phyloP scores from a whole-genome alignment of 2,888 invertebrate species.

The Latheticus oryzae region DNA sequence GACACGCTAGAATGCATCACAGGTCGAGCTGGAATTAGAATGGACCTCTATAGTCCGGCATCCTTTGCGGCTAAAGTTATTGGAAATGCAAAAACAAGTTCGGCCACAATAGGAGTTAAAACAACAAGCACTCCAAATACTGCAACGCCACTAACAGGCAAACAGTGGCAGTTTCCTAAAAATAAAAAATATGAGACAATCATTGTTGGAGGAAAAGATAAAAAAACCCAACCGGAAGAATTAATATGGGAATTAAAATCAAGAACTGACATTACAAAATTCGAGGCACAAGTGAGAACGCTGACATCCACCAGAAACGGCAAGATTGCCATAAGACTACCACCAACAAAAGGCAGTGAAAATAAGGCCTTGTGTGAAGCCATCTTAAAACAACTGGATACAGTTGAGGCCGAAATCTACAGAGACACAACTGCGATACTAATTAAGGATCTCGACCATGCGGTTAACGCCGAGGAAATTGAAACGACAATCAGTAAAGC shows the following conservation, averaged over 20 bases:
- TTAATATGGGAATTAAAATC: neutral
- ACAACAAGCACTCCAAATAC: neutral
- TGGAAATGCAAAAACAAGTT: neutral
- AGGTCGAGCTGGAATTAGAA: neutral
- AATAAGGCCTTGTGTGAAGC: slow-evolving; percentile 1
- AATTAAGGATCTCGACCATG: slow-evolving; percentile 8
- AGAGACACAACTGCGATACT: neutral
- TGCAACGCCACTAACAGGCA: neutral
- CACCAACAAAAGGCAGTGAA: slow-evolving; percentile 3
- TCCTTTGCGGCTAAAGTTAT: slow-evolving; percentile 5
- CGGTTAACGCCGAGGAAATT: slow-evolving; percentile 1
- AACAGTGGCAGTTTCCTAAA: slow-evolving; percentile 1
- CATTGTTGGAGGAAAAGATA: neutral
- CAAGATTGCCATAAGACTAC: slow-evolving; percentile 5
- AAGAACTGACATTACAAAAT: neutral
- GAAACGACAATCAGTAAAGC: neutral
- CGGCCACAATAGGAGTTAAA: slow-evolving; percentile 7
- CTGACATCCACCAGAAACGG: neutral
- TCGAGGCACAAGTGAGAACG: slow-evolving; percentile 1
- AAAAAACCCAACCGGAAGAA: slow-evolving; percentile 1
- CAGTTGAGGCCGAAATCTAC: neutral
- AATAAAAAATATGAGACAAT: slow-evolving; percentile 3
- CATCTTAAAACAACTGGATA: neutral
- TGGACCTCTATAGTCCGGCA: slow-evolving; percentile 5
- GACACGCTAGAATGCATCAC: slow-evolving; percentile 2